Base-by-base conservation (phyloP, 2,888 invertebrate genomes). In the Spialia ferax region DNA sequence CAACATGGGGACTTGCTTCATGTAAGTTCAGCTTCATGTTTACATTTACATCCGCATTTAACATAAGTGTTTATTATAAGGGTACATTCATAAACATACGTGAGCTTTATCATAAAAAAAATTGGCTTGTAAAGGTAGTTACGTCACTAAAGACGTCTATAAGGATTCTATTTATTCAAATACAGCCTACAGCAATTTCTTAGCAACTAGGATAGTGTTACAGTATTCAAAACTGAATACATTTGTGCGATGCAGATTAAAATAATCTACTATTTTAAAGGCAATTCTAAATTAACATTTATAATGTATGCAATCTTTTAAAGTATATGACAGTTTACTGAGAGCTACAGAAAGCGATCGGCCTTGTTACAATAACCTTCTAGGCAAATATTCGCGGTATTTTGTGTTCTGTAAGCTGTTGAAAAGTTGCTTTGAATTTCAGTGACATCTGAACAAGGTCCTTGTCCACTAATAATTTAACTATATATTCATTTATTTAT, bases 1-100 rank as follows among this genome's bases (percentile, higher is more conserved):
- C 81, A 84, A 78, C 79, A 91, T 91, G 91, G 91, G 89, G 87
- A 86, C 83, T 78, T 77, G 78, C 81, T 78, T 79, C 82, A 86
- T 80, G 91, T 92, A 82, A 91, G 91, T 87, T 77, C 13, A 29
- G 45, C 32, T 63, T 64, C n/a, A 32, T 65, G 57, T 65, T 52
- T 50, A 52, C 52, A 35, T 38, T 65, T 65, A 65, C 38, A 65
- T 65, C 57, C 64, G 48, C 15, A n/a, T 57, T 64, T 32, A 13
- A 20, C 23, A 20, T 10, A 45, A 45, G 18, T 45, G 2, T 18
- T 6, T 18, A 18, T 20, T 48, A 48, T 48, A 2, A 48, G n/a
- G 11, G 15, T n/a, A n/a, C 2, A n/a, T n/a, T 0, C 38, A 1
- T 48, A 20, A 20, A 48, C n/a, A n/a, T 20, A 20, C 20, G 18